Conservation (phyloP, 2,797 vertebrate species). For the Podargus strigoides region DNA sequence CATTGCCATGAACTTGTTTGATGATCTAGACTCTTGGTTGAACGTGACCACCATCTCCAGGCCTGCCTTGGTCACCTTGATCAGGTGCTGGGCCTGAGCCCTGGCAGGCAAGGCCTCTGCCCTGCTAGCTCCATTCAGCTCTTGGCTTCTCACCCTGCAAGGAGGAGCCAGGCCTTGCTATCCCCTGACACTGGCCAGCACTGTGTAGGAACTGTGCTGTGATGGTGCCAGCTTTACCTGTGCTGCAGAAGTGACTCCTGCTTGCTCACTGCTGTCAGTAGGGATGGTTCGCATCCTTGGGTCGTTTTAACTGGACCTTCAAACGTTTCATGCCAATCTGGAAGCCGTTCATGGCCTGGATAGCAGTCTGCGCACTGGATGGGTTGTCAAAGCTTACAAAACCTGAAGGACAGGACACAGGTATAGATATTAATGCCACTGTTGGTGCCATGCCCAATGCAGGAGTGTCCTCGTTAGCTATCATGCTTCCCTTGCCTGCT, state of each 20-base stretch:
- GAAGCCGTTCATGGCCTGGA: conserved; percentile 99
- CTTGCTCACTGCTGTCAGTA: conserved; percentile 83
- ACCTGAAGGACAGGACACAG: conserved; percentile 72
- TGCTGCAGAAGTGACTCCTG: conserved; percentile 43
- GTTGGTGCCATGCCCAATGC: not conserved
- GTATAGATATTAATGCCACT: not conserved
- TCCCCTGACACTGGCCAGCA: not conserved
- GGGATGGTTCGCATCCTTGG: conserved; percentile 93
- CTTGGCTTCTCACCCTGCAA: not conserved
- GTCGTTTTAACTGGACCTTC: conserved; percentile 97
- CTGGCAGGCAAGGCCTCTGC: not conserved
- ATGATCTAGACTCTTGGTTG: not conserved
- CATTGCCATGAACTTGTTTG: not conserved
- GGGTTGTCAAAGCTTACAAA: conserved; percentile 99
- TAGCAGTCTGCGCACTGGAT: conserved; percentile 94
- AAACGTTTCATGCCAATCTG: conserved; percentile 98
- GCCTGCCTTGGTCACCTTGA: not conserved
- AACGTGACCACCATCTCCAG: not conserved
- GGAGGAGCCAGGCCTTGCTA: not conserved
- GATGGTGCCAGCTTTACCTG: conserved; percentile 32
- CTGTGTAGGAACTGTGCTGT: not conserved
- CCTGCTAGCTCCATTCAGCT: not conserved
- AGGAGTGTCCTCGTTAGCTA: fast-evolving
- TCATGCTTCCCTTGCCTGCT: not conserved
- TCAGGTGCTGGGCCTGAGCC: not conserved